Percentiles rank a stretch among this genome's conserved stretches.
phyloP scores from a whole-genome alignment of 2,888 invertebrate species.

The Octonoba sinensis region DNA sequence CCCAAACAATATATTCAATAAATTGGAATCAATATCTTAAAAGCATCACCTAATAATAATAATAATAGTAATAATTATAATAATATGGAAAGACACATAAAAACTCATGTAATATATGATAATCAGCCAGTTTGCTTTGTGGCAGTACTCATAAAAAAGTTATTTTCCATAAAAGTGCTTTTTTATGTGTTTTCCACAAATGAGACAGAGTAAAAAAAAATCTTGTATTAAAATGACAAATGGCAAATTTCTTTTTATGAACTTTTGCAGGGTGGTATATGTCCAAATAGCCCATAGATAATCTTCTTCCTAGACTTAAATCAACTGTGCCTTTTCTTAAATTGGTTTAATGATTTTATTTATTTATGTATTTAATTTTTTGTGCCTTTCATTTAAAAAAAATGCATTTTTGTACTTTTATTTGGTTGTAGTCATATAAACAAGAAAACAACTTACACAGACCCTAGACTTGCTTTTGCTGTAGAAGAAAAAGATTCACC shows the following conservation, averaged over 20 bases:
- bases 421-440: constrained; percentile 76
- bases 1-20: too few species aligned
- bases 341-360: background rate
- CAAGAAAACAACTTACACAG: constrained; percentile 85
- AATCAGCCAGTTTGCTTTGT: too few species aligned
- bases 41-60: too few species aligned
- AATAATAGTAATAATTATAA: too few species aligned
- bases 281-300: too few species aligned
- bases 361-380: background rate
- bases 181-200: too few species aligned
- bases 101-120: too few species aligned
- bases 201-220: background rate
- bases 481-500: constrained; percentile 81
- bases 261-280: too few species aligned
- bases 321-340: background rate
- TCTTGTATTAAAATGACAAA: background rate
- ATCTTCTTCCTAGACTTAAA: background rate
- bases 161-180: too few species aligned
- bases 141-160: too few species aligned
- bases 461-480: constrained; percentile 93
- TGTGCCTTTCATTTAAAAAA: background rate
- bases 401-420: background rate
- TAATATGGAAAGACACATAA: too few species aligned
- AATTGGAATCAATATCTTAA: too few species aligned
- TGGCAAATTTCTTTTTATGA: background rate